These are phyloP conservation scores for Scaptomyza hsui DNA, from an alignment of 1,140 invertebrate species.

Conservation along the genomic window DNA sequence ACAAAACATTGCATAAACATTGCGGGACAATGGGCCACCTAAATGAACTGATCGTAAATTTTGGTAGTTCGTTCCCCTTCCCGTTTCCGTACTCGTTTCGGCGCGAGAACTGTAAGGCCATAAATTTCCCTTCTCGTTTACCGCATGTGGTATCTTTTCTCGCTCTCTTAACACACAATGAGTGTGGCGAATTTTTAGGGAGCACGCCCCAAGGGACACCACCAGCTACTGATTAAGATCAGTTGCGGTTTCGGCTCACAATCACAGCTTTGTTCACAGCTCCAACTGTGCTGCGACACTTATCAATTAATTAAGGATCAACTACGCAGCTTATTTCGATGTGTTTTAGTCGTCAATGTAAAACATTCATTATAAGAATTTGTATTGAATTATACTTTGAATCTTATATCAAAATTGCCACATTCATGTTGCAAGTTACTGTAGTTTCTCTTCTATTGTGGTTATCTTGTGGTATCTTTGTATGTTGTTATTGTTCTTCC, in stretches of 20 bases:
- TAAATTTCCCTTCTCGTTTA: conserved; percentile 55
- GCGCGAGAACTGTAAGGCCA: conserved; percentile 60
- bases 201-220: conserved; percentile 38
- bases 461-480: conserved; percentile 35
- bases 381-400: too few species aligned
- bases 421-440: conserved; percentile 26
- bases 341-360: too few species aligned
- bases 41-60: conserved; percentile 76
- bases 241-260: background rate
- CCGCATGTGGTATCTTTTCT: conserved; percentile 14
- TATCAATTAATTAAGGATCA: conserved; percentile 18
- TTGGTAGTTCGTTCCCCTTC: conserved; percentile 51
- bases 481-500: background rate
- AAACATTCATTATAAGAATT: too few species aligned
- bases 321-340: too few species aligned
- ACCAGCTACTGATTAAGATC: conserved; percentile 42
- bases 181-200: conserved; percentile 13
- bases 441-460: conserved; percentile 27
- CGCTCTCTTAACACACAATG: conserved; percentile 33
- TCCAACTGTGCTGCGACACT: background rate
- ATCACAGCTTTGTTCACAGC: background rate
- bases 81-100: conserved; percentile 18
- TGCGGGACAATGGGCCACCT: conserved; percentile 75
- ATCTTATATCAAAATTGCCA: conserved; percentile 11
- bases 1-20: conserved; percentile 76